Percentiles rank a stretch among this genome's conserved stretches.
Conservation (phyloP, 2,113 vertebrate genomes). For the Passer domesticus region DNA sequence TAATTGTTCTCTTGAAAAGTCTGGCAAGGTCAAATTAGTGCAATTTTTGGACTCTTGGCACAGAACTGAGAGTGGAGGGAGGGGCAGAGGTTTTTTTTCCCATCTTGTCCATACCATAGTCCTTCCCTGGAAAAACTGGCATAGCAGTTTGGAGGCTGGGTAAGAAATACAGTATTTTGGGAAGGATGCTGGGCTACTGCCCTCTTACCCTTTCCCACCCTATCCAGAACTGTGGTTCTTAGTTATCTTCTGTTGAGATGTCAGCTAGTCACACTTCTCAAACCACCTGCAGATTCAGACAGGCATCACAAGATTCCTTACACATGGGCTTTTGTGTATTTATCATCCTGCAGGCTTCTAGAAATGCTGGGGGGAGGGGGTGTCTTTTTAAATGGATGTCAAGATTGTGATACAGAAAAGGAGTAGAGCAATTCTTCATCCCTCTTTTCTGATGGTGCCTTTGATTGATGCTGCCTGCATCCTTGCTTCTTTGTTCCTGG, state of each 20-base stretch:
- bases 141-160: neutral
- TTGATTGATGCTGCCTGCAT: neutral
- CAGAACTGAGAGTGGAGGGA: neutral
- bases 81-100: neutral
- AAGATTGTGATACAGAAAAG: neutral
- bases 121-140: neutral
- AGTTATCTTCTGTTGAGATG: neutral
- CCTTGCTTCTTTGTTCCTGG: neutral
- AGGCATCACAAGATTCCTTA: neutral
- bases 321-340: neutral
- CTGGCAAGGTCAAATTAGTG: neutral
- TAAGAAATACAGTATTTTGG: neutral
- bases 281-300: neutral
- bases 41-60: neutral
- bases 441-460: neutral
- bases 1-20: neutral
- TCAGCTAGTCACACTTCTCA: neutral
- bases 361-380: neutral
- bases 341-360: neutral
- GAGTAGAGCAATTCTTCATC: neutral
- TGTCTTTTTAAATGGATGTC: neutral
- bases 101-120: neutral
- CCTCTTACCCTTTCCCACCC: neutral
- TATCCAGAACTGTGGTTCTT: neutral
- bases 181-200: neutral